phyloP scores from a whole-genome alignment of 2,797 vertebrate species.

The Apodemus agrarius region DNA sequence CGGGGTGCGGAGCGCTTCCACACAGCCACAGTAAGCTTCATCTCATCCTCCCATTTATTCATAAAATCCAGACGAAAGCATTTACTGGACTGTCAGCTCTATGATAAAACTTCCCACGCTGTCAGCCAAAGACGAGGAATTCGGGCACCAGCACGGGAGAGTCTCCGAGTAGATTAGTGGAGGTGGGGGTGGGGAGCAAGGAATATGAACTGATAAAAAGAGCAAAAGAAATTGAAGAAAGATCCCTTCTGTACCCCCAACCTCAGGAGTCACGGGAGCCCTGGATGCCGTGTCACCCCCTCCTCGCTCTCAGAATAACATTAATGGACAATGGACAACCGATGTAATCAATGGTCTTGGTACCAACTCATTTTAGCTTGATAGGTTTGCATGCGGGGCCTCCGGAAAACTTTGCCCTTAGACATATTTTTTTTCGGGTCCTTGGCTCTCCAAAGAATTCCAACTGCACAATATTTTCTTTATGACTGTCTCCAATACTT shows the following conservation, averaged over 20 bases:
- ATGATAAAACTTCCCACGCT: constrained; percentile 63
- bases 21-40: constrained; percentile 48
- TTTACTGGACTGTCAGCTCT: constrained; percentile 66
- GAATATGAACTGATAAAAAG: constrained; percentile 45
- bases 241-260: fast-evolving
- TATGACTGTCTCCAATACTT: background rate
- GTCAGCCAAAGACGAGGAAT: constrained; percentile 52
- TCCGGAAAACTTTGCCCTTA: background rate
- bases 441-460: background rate
- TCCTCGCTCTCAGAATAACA: background rate
- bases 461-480: background rate
- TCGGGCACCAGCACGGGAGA: constrained; percentile 54
- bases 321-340: background rate
- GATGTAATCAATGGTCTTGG: background rate
- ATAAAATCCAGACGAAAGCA: constrained; percentile 66
- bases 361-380: background rate
- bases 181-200: background rate
- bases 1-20: constrained; percentile 1
- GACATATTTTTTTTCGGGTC: background rate
- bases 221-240: background rate
- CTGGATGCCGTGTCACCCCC: background rate
- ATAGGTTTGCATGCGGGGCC: background rate
- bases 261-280: background rate
- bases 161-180: background rate
- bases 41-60: background rate